Base-by-base conservation (phyloP, 2,888 invertebrate genomes). In the Corythucha ciliata region DNA sequence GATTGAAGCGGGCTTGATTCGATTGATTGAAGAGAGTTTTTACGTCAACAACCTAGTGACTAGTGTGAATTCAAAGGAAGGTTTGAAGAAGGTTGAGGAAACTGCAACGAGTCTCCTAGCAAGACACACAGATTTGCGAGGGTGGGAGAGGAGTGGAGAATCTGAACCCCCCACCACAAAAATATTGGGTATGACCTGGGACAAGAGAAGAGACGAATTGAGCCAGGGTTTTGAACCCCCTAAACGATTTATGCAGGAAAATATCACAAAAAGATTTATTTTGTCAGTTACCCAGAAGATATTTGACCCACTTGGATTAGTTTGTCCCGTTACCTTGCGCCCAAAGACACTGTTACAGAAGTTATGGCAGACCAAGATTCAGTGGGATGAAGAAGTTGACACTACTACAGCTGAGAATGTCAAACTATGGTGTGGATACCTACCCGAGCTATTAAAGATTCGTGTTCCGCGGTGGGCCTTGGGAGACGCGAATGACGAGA, bases 381-480 rank as follows among this genome's bases (percentile, higher is more conserved):
- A 10, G 2, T 48, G 48, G 48, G 48, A 48, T 3, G 33, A 48
- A 16, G 39, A 37, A n/a, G 33, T 58, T 53, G n/a, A 54, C 56
- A 18, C 24, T 62, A 14, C 22, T 4, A 14, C 6, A 3, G 12
- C 8, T 7, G 10, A 21, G 5, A 3, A 4, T 8, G 22, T 40
- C 24, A n/a, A 22, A 4, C 4, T 2, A 2, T 22, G 21, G 22
- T 22, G 22, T 3, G 3, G 14, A 22, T 8, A 40, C 2, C 14
- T 22, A 4, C 22, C 16, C 16, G 16, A n/a, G 7, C 25, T 40
- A 16, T 25, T 8, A n/a, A 7, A 21, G 7, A 4, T 40, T 3
- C 16, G 10, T 6, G 4, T 40, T 25, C 3, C 64, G 63, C 34
- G 58, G 54, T 0, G 63, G 64, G n/a, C n/a, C n/a, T 46, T 53